Evolutionary conservation across 2,113 vertebrate species (phyloP).

Genomic region (Lates calcarifer): DNA sequence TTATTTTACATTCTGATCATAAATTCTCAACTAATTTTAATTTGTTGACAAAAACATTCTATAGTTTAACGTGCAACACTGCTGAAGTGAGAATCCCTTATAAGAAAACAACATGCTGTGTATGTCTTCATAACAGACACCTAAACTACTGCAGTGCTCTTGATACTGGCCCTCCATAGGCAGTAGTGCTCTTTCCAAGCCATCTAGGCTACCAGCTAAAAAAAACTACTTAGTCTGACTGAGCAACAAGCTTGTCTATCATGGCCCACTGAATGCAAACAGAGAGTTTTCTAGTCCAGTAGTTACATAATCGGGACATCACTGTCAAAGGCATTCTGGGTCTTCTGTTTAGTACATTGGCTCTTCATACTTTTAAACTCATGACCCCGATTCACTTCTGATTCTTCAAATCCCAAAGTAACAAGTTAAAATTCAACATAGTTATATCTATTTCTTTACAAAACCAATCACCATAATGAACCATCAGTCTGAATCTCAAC

Average conservation of each 20-base stretch:
- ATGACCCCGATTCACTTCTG: neutral
- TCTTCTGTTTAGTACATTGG: constrained; percentile 30
- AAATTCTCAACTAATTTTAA: too few relatives aligned
- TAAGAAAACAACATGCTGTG: neutral
- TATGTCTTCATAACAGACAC: neutral
- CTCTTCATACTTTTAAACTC: constrained; percentile 12
- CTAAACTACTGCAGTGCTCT: neutral
- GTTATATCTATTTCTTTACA: neutral
- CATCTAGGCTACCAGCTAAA: constrained; percentile 6
- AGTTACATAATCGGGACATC: constrained; percentile 47
- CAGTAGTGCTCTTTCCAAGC: neutral
- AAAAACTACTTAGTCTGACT: constrained; percentile 31
- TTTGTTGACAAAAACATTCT: too few relatives aligned
- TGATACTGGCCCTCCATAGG: neutral
- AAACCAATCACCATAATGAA: neutral
- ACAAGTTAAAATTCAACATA: neutral
- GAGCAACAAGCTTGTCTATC: constrained; percentile 39
- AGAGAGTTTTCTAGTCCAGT: constrained; percentile 48
- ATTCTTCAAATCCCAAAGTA: constrained; percentile 4
- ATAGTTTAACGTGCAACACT: neutral
- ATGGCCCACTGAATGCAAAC: constrained; percentile 60
- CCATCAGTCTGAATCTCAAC: neutral
- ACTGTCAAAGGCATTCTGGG: constrained; percentile 29
- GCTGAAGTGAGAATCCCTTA: neutral
- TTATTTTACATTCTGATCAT: too few relatives aligned